Evolutionary conservation across 1,140 invertebrate species (phyloP).

Genomic region (Dufourea novaeangliae): DNA sequence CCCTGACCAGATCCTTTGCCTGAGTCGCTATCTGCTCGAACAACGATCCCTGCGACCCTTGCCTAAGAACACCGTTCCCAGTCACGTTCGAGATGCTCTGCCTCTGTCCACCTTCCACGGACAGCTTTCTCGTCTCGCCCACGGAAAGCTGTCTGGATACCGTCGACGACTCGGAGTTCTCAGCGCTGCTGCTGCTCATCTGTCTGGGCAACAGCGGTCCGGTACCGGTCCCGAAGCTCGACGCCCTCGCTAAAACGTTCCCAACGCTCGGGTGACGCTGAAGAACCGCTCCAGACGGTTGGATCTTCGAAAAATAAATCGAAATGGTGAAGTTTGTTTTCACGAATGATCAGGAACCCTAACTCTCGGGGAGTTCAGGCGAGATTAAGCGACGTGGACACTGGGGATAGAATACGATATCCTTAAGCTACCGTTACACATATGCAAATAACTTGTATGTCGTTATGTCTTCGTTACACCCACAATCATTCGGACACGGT

Average conservation of each 20-base stretch:
- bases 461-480: too few relatives aligned
- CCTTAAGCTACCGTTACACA: too few relatives aligned
- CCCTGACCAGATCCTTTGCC: constrained; percentile 92
- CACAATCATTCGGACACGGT: too few relatives aligned
- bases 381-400: too few relatives aligned
- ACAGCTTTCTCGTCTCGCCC: constrained; percentile 67
- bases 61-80: constrained; percentile 83
- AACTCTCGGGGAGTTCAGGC: too few relatives aligned
- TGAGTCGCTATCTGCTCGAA: constrained; percentile 93
- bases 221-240: constrained; percentile 82
- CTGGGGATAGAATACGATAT: too few relatives aligned
- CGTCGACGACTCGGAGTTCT: constrained; percentile 34
- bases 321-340: not conserved
- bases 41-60: constrained; percentile 90
- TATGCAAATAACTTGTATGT: too few relatives aligned
- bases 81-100: constrained; percentile 70
- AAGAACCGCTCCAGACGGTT: constrained; percentile 81
- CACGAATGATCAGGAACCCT: too few relatives aligned
- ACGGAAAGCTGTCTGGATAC: constrained; percentile 45
- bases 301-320: constrained; percentile 70
- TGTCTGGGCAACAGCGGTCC: constrained; percentile 70
- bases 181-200: constrained; percentile 61
- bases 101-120: constrained; percentile 62
- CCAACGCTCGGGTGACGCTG: constrained; percentile 85
- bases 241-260: constrained; percentile 84